These are phyloP conservation scores for Liopterus haemorrhoidalis DNA, from an alignment of 2,888 invertebrate species.

Conservation along the genomic window DNA sequence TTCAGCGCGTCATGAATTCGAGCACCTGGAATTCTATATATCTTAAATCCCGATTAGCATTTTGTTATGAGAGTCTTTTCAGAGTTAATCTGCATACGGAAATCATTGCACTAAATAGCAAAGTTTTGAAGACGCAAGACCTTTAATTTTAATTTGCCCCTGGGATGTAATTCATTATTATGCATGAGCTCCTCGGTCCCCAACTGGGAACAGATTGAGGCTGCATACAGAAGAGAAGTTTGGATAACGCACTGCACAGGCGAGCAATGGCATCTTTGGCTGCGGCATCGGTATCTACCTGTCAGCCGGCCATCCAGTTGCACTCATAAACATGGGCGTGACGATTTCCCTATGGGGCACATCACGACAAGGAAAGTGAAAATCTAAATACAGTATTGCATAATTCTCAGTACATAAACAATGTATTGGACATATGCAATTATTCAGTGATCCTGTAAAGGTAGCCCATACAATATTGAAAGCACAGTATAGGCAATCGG, in stretches of 20 bases:
- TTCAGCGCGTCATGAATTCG: constrained; percentile 11
- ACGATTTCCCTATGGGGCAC: neutral
- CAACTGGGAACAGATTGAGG: constrained; percentile 43
- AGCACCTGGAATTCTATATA: constrained; percentile 19
- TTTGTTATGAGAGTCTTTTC: constrained; percentile 30
- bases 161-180: constrained; percentile 50
- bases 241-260: constrained; percentile 40
- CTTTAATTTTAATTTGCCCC: constrained; percentile 50
- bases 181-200: constrained; percentile 46
- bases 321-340: neutral
- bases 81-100: constrained; percentile 45
- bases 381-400: neutral
- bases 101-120: constrained; percentile 49
- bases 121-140: constrained; percentile 47
- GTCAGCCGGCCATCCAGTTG: neutral
- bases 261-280: neutral
- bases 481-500: constrained; percentile 19
- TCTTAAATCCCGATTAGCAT: constrained; percentile 25
- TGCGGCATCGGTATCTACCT: neutral
- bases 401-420: constrained; percentile 26
- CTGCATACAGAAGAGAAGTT: constrained; percentile 46
- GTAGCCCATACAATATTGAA: constrained; percentile 31
- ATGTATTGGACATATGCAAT: constrained; percentile 27
- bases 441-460: constrained; percentile 25
- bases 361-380: constrained; percentile 1